Evolutionary conservation across 2,888 invertebrate species (phyloP).

Genomic region (Silvanus unidentatus): DNA sequence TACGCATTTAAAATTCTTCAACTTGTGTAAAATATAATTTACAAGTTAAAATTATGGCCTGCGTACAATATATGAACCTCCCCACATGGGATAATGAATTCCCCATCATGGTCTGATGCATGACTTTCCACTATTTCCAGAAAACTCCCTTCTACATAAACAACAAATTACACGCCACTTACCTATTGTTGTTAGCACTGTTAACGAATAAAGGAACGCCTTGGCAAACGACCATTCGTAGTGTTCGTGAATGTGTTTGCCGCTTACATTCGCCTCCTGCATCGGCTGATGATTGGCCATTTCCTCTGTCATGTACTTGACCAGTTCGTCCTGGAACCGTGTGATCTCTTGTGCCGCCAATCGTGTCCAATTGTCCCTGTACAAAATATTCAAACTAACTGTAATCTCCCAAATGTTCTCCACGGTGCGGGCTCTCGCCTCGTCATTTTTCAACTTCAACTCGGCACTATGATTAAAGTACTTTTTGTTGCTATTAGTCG

Average conservation of each 20-base stretch:
- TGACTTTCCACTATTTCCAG: too few species aligned
- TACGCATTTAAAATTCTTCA: slow-evolving; percentile 5
- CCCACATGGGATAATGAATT: too few species aligned
- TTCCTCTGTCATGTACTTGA: slow-evolving; percentile 73
- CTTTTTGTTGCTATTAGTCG: slow-evolving; percentile 30
- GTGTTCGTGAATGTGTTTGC: slow-evolving; percentile 45
- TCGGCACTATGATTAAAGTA: slow-evolving; percentile 43
- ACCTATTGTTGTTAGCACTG: slow-evolving; percentile 90
- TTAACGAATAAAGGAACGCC: slow-evolving; percentile 90
- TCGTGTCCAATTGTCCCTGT: slow-evolving; percentile 80
- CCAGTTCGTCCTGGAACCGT: slow-evolving; percentile 70
- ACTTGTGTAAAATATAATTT: slow-evolving; percentile 2
- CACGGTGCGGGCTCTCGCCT: slow-evolving; percentile 64
- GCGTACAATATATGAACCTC: too few species aligned
- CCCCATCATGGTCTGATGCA: too few species aligned
- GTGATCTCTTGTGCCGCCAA: slow-evolving; percentile 71
- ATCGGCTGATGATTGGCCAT: slow-evolving; percentile 48
- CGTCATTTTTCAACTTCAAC: slow-evolving; percentile 48
- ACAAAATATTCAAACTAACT: slow-evolving; percentile 78
- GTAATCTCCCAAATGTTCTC: slow-evolving; percentile 91
- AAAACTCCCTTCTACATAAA: too few species aligned
- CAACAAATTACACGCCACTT: slow-evolving; percentile 42
- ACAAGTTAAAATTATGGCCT: neutral
- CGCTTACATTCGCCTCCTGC: slow-evolving; percentile 42
- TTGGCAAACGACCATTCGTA: slow-evolving; percentile 84